Base-by-base conservation (phyloP, 2,888 invertebrate genomes). In the Drosophila peninsularis region DNA sequence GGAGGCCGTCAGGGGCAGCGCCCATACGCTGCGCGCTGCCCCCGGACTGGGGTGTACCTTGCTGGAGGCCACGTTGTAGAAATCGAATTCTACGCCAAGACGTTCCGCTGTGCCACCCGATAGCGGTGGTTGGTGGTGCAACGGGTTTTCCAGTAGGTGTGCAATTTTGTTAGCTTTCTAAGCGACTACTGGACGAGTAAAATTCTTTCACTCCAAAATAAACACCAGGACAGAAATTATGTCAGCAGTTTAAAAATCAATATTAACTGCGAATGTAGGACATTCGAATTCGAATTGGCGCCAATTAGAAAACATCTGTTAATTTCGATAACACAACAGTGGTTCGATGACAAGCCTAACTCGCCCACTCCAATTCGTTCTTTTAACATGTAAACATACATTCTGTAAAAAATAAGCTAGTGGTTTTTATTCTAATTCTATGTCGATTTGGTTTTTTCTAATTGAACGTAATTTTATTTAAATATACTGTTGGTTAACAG, bases 21-120 rank as follows among this genome's bases (percentile, higher is more conserved):
- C 96, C 97, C 97, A 97, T 92, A 97, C 96, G 93, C 96, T 97
- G 92, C 96, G 96, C 93, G 97, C 97, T 93, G 96, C 96, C 94
- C 97, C 97, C 93, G 96, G 96, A 93, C 96, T 96, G 75, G 97
- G 96, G 92, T 95, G 96, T 93, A 96, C 96, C 93, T 95, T 90
- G 89, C 90, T 90, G 90, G 92, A 92, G 83, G 92, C 92, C 92
- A 92, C 91, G 90, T 90, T 92, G 90, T 90, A 91, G 90, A 90
- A 90, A 55, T 91, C 90, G 34, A 85, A 86, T 68, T 84, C 83
- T 68, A 84, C 83, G 27, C 83, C 85, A 72, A 78, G 86, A 78
- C 90, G 89, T 66, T 91, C 91, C 84, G 88, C 83, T 73, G 80
- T 81, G 79, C 82, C 78, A 90, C 76, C 83, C 47, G 84, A 77